Base-by-base conservation (phyloP, 2,888 invertebrate species). In the Drosophila engyochracea region DNA sequence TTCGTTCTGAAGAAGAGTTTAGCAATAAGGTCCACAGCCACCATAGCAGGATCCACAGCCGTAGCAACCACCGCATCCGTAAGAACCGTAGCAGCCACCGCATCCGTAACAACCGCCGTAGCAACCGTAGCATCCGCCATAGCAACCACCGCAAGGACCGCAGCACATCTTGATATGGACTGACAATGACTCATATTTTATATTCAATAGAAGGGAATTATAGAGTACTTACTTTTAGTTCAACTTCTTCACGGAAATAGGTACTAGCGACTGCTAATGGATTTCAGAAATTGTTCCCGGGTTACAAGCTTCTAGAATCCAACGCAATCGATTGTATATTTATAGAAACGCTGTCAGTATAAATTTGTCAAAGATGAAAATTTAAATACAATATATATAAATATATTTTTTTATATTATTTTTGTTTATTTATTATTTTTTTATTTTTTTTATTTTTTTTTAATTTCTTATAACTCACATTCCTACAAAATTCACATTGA, bases 1-100 rank as follows among this genome's bases (percentile, higher is more conserved):
- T 62, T 69, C 64, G 14, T 64, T 64, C 64, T 52, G 52, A 69
- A 64, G 64, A 30, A 19, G n/a, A 1, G 1, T 22, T 47, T 5
- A 66, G 28, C 73, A 58, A 19, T 22, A 51, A n/a, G 19, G 39
- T 9, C n/a, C n/a, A 22, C 44, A 72, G 19, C 44, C n/a, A 16
- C 63, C 53, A 39, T 47, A 65, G 35, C 57, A 58, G 7, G 33
- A 22, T 52, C 71, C 71, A 14, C 60, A 52, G 19, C 31, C 16
- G 12, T 25, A 35, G 25, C 25, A 54, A 25, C 54, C 10, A 14
- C 54, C 54, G 25, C 25, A 35, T 12, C 55, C 35, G 4, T 7
- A 39, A 37, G 16, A 37, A 19, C 53, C n/a, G 31, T 33, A 54
- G 22, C 33, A 35, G 12, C 35, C 25, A 2, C 33, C 33, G 49